Base-by-base conservation (phyloP, 2,113 vertebrate genomes). In the Heloderma charlesbogerti region DNA sequence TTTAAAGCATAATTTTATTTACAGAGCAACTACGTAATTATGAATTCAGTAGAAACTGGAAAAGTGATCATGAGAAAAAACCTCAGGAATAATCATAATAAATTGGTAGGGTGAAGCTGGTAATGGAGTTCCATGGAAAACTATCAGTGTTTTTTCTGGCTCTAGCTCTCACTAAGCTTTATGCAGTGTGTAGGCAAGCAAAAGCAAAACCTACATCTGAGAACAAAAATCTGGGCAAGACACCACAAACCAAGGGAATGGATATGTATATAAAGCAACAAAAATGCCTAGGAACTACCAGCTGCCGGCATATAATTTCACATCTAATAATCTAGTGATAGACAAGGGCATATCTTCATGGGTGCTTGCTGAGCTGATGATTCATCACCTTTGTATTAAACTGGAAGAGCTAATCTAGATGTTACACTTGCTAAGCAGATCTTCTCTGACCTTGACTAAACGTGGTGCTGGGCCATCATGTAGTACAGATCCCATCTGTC, bases 31-130 rank as follows among this genome's bases (percentile, higher is more conserved):
- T 37, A 69, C 92, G 77, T 31, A 89, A 86, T 88, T 93, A 88
- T 87, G 80, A 91, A 94, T 87, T 72, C 88, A 89, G 63, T 93
- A 92, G 85, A 93, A 95, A 94, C 82, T 93, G 93, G 91, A 87
- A 91, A 93, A 93, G 40, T 66, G 79, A 90, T 77, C 88, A 91
- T 0, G 5, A 72, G 69, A 92, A 31, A 31, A 91, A 93, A 89
- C 85, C 91, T 67, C 92, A 94, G 89, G 86, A 93, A 94, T 66
- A n/a, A 48, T 63, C 31, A 48, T n/a, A 93, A 90, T 31, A 91
- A 85, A 12, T 84, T 86, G 31, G 91, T 91, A 89, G 89, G 79
- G 84, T 87, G 83, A 88, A 94, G 71, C 60, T 94, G 80, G 67
- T 90, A 88, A 86, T 60, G n/a, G 71, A 90, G 43, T 88, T 92